Percentiles rank a stretch among this genome's conserved stretches.
phyloP scores from a whole-genome alignment of 2,888 invertebrate genomes.

The Cantharis rustica region DNA sequence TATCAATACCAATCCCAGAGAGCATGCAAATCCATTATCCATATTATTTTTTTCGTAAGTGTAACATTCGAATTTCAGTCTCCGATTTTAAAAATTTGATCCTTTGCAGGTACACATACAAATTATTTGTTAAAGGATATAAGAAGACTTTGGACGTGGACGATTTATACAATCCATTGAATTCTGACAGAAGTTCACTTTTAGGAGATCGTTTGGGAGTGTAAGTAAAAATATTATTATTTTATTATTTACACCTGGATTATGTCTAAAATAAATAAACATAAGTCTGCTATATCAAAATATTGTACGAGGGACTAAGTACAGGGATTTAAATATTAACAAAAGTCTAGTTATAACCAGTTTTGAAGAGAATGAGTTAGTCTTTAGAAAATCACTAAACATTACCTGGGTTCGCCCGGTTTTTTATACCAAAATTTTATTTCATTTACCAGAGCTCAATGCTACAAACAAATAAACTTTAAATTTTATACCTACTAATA shows the following conservation, averaged over 20 bases:
- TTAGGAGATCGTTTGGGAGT: conserved; percentile 71
- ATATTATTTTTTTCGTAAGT: not conserved
- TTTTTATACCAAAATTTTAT: too few relatives aligned
- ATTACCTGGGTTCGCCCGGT: too few relatives aligned
- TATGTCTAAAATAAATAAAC: not conserved
- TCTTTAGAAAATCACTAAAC: too few relatives aligned
- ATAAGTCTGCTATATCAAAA: not conserved
- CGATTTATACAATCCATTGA: conserved; percentile 75
- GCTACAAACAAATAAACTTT: too few relatives aligned
- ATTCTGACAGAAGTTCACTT: conserved; percentile 68
- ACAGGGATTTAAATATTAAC: not conserved
- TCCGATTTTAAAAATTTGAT: not conserved
- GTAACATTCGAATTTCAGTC: too few relatives aligned
- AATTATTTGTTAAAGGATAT: conserved; percentile 76
- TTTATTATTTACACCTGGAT: too few relatives aligned
- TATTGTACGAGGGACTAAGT: not conserved
- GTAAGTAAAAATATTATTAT: conserved; percentile 48
- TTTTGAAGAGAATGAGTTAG: too few relatives aligned
- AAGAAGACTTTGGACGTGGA: conserved; percentile 71
- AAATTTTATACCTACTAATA: not conserved
- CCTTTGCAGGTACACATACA: conserved; percentile 74
- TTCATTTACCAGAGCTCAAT: too few relatives aligned
- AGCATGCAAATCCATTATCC: not conserved
- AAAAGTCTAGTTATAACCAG: not conserved
- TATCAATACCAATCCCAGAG: not conserved